A percentile compares a stretch with the other conserved stretches of the same genome.
These are phyloP conservation scores for Ptychodera flava DNA, from an alignment of 35 echinoderm and acorn worm genomes.

Conservation along the genomic window DNA sequence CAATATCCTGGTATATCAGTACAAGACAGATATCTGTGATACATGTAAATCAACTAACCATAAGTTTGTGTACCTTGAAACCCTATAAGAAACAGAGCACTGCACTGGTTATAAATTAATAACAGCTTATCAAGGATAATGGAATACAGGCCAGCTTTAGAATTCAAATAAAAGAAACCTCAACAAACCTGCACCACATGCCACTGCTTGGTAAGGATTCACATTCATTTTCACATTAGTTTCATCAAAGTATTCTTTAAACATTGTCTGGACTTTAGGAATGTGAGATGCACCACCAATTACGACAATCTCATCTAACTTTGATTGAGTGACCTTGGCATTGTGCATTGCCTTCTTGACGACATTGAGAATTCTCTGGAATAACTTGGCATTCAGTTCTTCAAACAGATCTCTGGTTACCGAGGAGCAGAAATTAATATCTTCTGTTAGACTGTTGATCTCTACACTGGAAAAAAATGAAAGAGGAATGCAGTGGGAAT, in stretches of 20 bases:
- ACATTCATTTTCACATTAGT: slow-evolving; percentile 83
- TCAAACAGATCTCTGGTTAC: slow-evolving; percentile 81
- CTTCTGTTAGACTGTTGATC: slow-evolving; percentile 83
- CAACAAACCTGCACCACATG: slow-evolving; percentile 56
- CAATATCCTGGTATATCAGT: too few species aligned
- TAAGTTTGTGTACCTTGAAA: too few species aligned
- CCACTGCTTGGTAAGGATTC: slow-evolving; percentile 89
- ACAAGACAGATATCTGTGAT: too few species aligned
- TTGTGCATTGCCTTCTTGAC: slow-evolving; percentile 73
- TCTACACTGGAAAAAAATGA: too few species aligned
- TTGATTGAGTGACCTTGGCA: slow-evolving; percentile 62
- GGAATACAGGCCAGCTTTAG: too few species aligned
- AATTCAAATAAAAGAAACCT: too few species aligned
- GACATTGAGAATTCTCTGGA: slow-evolving; percentile 61
- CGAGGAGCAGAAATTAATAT: slow-evolving; percentile 72
- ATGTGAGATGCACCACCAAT: slow-evolving; percentile 90
- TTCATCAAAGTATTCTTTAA: slow-evolving; percentile 66
- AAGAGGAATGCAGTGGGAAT: too few species aligned
- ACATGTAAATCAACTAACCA: too few species aligned
- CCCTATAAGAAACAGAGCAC: too few species aligned
- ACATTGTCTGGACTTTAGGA: slow-evolving; percentile 86
- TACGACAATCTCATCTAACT: slow-evolving; percentile 68
- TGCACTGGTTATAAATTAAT: too few species aligned
- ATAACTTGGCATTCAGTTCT: slow-evolving; percentile 80
- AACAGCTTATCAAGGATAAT: too few species aligned